phyloP scores from a whole-genome alignment of 1,140 invertebrate genomes.

The Batillaria attramentaria region DNA sequence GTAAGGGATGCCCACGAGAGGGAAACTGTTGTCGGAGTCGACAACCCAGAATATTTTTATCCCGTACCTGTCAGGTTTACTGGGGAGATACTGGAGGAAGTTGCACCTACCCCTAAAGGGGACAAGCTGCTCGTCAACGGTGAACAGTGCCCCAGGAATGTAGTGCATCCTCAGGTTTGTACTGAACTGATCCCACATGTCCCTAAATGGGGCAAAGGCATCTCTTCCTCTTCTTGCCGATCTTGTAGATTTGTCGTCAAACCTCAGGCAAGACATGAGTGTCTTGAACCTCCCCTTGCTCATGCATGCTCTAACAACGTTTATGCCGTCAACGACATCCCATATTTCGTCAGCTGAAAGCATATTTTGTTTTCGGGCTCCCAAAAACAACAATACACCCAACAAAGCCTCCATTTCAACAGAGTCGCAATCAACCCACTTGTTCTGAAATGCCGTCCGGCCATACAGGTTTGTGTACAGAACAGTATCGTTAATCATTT shows the following conservation, averaged over 20 bases:
- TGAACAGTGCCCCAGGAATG: slow-evolving; percentile 40
- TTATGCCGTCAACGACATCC: not conserved
- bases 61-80: slow-evolving; percentile 73
- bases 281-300: slow-evolving; percentile 5
- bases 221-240: slow-evolving; percentile 37
- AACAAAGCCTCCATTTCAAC: not conserved
- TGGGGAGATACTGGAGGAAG: slow-evolving; percentile 68
- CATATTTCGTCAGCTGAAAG: not conserved
- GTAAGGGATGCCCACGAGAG: slow-evolving; percentile 31
- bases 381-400: not conserved
- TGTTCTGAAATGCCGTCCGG: too few species aligned
- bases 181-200: slow-evolving; percentile 46
- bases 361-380: not conserved
- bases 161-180: slow-evolving; percentile 36
- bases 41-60: slow-evolving; percentile 63
- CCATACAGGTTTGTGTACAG: too few species aligned
- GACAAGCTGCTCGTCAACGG: slow-evolving; percentile 65
- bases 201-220: slow-evolving; percentile 51
- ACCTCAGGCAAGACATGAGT: slow-evolving; percentile 41
- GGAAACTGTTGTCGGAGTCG: slow-evolving; percentile 40
- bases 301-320: slow-evolving; percentile 15
- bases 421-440: not conserved
- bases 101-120: slow-evolving; percentile 51
- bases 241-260: slow-evolving; percentile 52
- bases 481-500: too few species aligned